phyloP scores from a whole-genome alignment of 2,888 invertebrate species.

The Hydrotaea diabolus region DNA sequence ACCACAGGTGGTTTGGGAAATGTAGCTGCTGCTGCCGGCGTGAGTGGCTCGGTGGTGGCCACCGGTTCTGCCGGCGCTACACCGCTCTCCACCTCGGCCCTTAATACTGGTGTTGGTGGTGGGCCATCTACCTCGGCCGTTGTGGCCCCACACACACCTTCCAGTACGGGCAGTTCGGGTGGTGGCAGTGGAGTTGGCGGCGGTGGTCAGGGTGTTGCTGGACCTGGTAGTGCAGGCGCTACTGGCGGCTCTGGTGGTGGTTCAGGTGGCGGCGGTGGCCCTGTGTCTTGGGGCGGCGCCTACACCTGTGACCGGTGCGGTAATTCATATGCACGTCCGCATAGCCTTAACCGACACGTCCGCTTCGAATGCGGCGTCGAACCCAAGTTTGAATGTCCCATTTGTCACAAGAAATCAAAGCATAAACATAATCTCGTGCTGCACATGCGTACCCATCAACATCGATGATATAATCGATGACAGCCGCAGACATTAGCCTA shows the following conservation, averaged over 20 bases:
- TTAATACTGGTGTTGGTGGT: conserved; percentile 59
- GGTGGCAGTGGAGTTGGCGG: conserved; percentile 55
- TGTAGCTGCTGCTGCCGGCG: conserved; percentile 42
- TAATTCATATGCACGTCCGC: conserved; percentile 83
- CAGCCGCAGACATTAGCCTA: conserved; percentile 41
- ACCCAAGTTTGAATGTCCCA: conserved; percentile 84
- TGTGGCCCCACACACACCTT: conserved; percentile 62
- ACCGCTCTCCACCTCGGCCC: too few relatives aligned
- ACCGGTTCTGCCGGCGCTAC: conserved; percentile 66
- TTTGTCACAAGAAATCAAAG: conserved; percentile 84
- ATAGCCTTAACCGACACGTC: conserved; percentile 83
- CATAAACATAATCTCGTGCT: conserved; percentile 81
- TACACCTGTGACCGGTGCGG: conserved; percentile 83
- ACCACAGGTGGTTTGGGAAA: not conserved
- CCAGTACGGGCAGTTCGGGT: conserved; percentile 63
- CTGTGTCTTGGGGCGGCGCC: conserved; percentile 76
- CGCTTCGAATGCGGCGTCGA: conserved; percentile 84
- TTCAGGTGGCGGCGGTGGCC: conserved; percentile 66
- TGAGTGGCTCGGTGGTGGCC: conserved; percentile 60
- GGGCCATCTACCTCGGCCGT: conserved; percentile 66
- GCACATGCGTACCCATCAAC: conserved; percentile 81
- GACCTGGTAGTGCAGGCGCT: conserved; percentile 64
- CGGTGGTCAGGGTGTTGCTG: conserved; percentile 53
- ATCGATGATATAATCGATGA: conserved; percentile 81
- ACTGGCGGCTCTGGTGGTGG: conserved; percentile 65